Evolutionary conservation across 2,113 vertebrate genomes (phyloP), one percentile per base, ranked within the genome.

Genomic region (Cavia aperea): DNA sequence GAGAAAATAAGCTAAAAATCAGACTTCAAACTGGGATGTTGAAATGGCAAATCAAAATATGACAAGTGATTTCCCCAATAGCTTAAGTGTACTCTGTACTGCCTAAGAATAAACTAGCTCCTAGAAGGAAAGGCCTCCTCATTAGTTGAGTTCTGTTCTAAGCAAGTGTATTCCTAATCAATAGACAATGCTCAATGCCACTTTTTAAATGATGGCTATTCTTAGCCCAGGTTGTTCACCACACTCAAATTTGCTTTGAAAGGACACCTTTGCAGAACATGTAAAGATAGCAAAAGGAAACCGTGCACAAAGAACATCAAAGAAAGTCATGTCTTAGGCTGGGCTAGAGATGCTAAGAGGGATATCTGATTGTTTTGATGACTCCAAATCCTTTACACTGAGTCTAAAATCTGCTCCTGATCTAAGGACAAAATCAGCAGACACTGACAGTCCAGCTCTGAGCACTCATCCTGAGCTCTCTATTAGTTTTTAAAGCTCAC

Each of bases 361-460:
- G 33, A 10, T 23, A 68, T 91, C n/a, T 51, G 33, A 29, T 63
- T 56, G n/a, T 72, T 63, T 36, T 39, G 62, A 81, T 9, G 60
- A 77, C 9, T 58, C 36, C 26, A 77, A 7, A 54, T 18, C 36
- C 15, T 73, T 51, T 51, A 19, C 0, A 0, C 66, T 49, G 23
- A 93, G 90, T 39, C 56, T 65, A 58, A 10, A 10, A 31, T 81
- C 91, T 91, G 88, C 70, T 88, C 94, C 49, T 1, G 1, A 39
- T 5, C 13, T 0, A 68, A 96, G 95, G 94, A 93, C 95, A 95
- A 91, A 96, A 94, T 93, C 92, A 96, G 93, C 33, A 75, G 75
- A 85, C 24, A 90, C 70, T 87, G 78, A 88, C 78, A 97, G 84
- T 94, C 93, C 70, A 94, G 51, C 65, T 96, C 93, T 97, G 93